These are phyloP conservation scores for Pantherophis alleghaniensis DNA, from an alignment of 2,797 vertebrate genomes.

Conservation along the genomic window DNA sequence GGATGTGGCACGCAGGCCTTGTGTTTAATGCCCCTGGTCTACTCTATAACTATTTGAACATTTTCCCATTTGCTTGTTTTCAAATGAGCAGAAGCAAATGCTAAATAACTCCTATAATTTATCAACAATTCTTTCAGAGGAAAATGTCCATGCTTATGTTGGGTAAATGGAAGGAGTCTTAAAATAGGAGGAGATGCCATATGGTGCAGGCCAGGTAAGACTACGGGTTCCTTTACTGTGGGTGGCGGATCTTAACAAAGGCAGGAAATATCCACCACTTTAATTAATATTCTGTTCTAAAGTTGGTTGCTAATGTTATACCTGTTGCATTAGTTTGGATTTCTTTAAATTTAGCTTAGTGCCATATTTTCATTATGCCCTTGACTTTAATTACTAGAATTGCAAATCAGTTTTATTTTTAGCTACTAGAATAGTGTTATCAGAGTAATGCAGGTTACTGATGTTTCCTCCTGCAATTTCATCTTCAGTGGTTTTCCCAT, in stretches of 20 bases:
- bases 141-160: not conserved
- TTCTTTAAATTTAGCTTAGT: not conserved
- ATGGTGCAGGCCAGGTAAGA: not conserved
- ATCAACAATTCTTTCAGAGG: not conserved
- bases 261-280: not conserved
- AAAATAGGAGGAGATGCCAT: not conserved
- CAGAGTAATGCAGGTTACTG: not conserved
- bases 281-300: not conserved
- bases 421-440: not conserved
- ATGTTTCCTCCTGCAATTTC: not conserved
- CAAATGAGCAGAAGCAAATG: not conserved
- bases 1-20: rapidly evolving
- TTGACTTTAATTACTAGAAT: not conserved
- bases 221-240: not conserved
- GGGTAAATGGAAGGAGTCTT: not conserved
- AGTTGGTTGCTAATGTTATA: not conserved
- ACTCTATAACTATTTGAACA: not conserved
- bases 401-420: not conserved
- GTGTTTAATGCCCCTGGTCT: too few species aligned
- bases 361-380: not conserved
- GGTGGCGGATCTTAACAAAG: not conserved
- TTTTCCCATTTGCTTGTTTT: not conserved
- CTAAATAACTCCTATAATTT: not conserved
- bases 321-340: not conserved
- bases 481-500: not conserved